Evolutionary conservation across 2,888 invertebrate genomes (phyloP).

Genomic region (Halocaridina rubra): DNA sequence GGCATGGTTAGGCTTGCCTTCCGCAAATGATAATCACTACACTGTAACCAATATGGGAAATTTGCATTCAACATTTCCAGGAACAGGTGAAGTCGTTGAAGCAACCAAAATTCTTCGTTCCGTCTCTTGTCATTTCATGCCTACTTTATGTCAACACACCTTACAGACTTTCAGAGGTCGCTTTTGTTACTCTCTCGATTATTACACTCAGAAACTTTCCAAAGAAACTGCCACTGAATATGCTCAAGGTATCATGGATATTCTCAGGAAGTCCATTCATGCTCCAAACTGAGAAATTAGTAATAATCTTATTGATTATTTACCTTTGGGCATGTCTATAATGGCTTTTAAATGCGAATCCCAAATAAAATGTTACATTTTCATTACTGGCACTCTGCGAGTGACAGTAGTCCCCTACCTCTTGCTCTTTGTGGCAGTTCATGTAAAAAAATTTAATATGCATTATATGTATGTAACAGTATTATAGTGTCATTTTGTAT

Average conservation of each 20-base stretch:
- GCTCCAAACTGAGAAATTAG: slow-evolving; percentile 40
- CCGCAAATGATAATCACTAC: slow-evolving; percentile 63
- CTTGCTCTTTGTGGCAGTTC: slow-evolving; percentile 16
- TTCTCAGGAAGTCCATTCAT: slow-evolving; percentile 43
- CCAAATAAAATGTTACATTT: neutral
- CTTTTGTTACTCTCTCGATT: slow-evolving; percentile 63
- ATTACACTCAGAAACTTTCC: slow-evolving; percentile 59
- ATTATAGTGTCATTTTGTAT: slow-evolving; percentile 22
- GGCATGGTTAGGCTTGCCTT: slow-evolving; percentile 44
- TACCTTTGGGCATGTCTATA: neutral
- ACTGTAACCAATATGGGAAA: slow-evolving; percentile 64
- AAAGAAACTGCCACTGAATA: slow-evolving; percentile 44
- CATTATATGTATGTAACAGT: slow-evolving; percentile 33
- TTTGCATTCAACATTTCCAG: slow-evolving; percentile 52
- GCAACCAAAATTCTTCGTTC: slow-evolving; percentile 59
- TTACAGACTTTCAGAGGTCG: slow-evolving; percentile 63
- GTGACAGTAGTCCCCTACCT: slow-evolving; percentile 14
- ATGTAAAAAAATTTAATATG: slow-evolving; percentile 40
- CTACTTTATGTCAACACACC: slow-evolving; percentile 63
- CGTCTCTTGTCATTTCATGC: slow-evolving; percentile 63
- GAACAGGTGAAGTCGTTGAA: slow-evolving; percentile 58
- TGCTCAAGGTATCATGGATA: slow-evolving; percentile 31
- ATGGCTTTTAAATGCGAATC: neutral
- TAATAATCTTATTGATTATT: neutral
- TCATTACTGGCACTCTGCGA: neutral